Evolutionary conservation across 2,797 vertebrate species (phyloP), one percentile per base, ranked within the genome.

Genomic region (Megaceryle alcyon): DNA sequence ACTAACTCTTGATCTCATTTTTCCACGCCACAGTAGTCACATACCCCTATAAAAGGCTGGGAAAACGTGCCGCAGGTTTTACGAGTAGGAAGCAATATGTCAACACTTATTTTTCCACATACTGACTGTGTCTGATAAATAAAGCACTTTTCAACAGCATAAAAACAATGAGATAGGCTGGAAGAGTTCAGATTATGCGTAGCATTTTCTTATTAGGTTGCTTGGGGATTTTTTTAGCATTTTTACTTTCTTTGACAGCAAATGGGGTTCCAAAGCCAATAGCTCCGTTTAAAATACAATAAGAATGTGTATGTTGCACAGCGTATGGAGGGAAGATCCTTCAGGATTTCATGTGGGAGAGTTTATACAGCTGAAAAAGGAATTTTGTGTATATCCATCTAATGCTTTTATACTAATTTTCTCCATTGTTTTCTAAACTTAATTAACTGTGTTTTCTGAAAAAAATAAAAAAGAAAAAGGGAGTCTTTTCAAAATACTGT

Each of bases 321-420:
- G 4, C 66, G 49, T 63, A 59, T 61, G 66, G 29, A 86, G 82
- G 92, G 91, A 91, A 94, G 81, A 91, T 80, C 60, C 44, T 35
- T 85, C 76, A 90, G 83, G 89, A 92, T 95, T 96, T 95, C 91
- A 31, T 1, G 49, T 49, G 57, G 72, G 31, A 76, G 75, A 13
- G 51, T 88, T 93, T 90, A 69, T 81, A 21, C 28, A 10, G 23
- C 59, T 86, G 18, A 41, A 86, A 92, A 86, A 86, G 76, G 79
- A 94, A 96, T 43, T 60, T 94, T 89, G 10, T 92, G 29, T 94
- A 19, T 89, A 85, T 78, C 49, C 9, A 68, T 87, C 28, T 89
- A 57, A 89, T 75, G 17, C 1, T 77, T 89, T 79, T 72, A 53
- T 48, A 35, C 44, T 70, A 4, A 21, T 86, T 96, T 88, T 69